These are phyloP conservation scores for Pogonognathellus flavescens DNA, from an alignment of 1,140 invertebrate species.

Conservation along the genomic window DNA sequence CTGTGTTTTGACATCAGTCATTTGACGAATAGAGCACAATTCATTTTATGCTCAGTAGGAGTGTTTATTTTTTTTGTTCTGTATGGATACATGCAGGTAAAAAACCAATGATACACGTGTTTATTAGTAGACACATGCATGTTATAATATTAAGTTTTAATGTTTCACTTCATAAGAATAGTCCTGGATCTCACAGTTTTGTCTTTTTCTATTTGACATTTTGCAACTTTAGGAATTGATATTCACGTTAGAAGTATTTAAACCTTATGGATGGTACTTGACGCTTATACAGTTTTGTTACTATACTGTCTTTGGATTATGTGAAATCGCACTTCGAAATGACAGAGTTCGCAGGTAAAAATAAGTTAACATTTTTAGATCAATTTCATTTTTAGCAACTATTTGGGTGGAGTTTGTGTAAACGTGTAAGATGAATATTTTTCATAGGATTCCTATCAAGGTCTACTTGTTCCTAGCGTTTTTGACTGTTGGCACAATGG, in stretches of 20 bases:
- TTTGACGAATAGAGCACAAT: constrained; percentile 79
- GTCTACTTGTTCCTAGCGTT: constrained; percentile 87
- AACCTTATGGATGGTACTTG: constrained; percentile 91
- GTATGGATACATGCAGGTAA: constrained; percentile 90
- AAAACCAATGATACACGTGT: too few species aligned
- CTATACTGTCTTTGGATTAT: constrained; percentile 85
- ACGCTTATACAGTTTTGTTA: constrained; percentile 92
- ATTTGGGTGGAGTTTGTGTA: too few species aligned
- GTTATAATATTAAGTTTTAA: too few species aligned
- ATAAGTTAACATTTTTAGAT: too few species aligned
- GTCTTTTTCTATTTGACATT: constrained; percentile 56
- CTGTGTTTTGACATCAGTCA: constrained; percentile 82
- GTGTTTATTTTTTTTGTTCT: constrained; percentile 90
- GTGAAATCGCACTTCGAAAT: constrained; percentile 80
- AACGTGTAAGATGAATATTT: constrained; percentile 67
- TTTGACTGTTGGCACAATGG: constrained; percentile 94
- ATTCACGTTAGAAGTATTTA: constrained; percentile 89
- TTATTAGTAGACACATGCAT: too few species aligned
- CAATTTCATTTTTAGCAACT: too few species aligned
- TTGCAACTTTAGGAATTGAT: constrained; percentile 83
- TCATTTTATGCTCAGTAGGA: constrained; percentile 81
- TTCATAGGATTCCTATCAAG: constrained; percentile 83
- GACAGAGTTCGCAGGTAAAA: constrained; percentile 79
- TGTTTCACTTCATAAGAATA: too few species aligned
- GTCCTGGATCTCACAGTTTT: too few species aligned